Percentiles rank a stretch among this genome's conserved stretches.
These are phyloP conservation scores for Nannobrachium achirus DNA, from an alignment of 2,113 vertebrate species.

Conservation along the genomic window DNA sequence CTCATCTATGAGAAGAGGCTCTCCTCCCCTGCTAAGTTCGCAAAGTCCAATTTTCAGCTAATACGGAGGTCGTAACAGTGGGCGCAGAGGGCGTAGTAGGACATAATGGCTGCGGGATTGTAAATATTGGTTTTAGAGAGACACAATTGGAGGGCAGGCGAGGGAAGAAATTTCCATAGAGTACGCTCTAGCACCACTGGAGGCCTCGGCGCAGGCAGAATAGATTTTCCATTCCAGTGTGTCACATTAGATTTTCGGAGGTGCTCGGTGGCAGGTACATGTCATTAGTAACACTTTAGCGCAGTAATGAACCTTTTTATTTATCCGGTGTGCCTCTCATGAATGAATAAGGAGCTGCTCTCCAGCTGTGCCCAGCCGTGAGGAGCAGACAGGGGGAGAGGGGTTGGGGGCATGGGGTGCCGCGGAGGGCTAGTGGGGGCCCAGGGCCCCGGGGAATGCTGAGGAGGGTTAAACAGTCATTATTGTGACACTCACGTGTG, in stretches of 20 bases:
- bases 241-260: slow-evolving; percentile 99
- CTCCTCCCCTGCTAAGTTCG: slow-evolving; percentile 81
- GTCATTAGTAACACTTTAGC: slow-evolving; percentile 99
- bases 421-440: slow-evolving; percentile 44
- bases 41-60: slow-evolving; percentile 97
- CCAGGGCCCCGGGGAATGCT: slow-evolving; percentile 71
- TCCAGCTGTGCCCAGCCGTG: slow-evolving; percentile 75
- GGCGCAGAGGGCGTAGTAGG: slow-evolving; percentile 95
- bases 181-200: slow-evolving; percentile 68
- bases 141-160: slow-evolving; percentile 87
- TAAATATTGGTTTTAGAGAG: slow-evolving; percentile 94
- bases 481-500: slow-evolving; percentile 65
- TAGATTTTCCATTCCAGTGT: slow-evolving; percentile 92
- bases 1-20: slow-evolving; percentile 64
- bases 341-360: slow-evolving; percentile 95
- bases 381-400: slow-evolving; percentile 75
- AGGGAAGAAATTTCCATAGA: slow-evolving; percentile 87
- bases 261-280: slow-evolving; percentile 96
- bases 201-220: slow-evolving; percentile 79
- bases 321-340: slow-evolving; percentile 94
- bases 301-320: slow-evolving; percentile 98
- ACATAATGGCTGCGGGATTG: slow-evolving; percentile 98
- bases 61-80: slow-evolving; percentile 90
- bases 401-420: slow-evolving; percentile 38
- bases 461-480: slow-evolving; percentile 77